Base-by-base conservation (phyloP, 1,140 invertebrate genomes). In the Apis cerana region DNA sequence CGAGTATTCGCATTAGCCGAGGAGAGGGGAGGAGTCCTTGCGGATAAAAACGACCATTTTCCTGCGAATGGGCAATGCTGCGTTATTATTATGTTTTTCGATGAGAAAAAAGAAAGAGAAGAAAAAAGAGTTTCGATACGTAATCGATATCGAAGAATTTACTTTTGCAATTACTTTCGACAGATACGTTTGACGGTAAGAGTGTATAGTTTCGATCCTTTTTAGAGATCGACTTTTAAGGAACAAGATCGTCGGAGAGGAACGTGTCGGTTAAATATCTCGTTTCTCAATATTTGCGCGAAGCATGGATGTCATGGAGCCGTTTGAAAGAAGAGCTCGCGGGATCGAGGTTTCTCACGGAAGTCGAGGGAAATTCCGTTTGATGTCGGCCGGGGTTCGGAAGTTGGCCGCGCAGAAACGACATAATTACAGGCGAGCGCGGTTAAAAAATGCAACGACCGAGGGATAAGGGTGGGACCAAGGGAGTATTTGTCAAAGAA, bases 401-500 rank as follows among this genome's bases (percentile, higher is more conserved):
- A 81, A 67, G 50, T 82, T 79, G 23, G 83, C 70, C 69, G 64
- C 68, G 75, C 58, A 59, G 80, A 85, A 83, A 84, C 86, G 77
- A 88, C 82, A 81, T 87, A 84, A 88, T 88, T 88, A 84, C 83
- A 81, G 58, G 43, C 65, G 33, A 33, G 62, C 56, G 59, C 33
- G 68, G 71, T 59, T 83, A 80, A 78, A 50, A 80, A 88, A 68
- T 78, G 80, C 83, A 81, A 59, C 64, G 78, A 80, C 48, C 68
- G 78, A 70, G 79, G 75, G 54, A 70, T 64, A 72, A 74, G 59
- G 62, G 65, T 77, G 54, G 78, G 50, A 75, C 61, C 68, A 59
- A 75, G 69, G 83, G 83, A 74, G 70, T 88, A 84, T 88, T 88
- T 88, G 76, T 84, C 86, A 88, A 88, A 89, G 85, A 80, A 88